Base-by-base conservation (phyloP, 2,797 vertebrate genomes). In the Leptoclinus maculatus region DNA sequence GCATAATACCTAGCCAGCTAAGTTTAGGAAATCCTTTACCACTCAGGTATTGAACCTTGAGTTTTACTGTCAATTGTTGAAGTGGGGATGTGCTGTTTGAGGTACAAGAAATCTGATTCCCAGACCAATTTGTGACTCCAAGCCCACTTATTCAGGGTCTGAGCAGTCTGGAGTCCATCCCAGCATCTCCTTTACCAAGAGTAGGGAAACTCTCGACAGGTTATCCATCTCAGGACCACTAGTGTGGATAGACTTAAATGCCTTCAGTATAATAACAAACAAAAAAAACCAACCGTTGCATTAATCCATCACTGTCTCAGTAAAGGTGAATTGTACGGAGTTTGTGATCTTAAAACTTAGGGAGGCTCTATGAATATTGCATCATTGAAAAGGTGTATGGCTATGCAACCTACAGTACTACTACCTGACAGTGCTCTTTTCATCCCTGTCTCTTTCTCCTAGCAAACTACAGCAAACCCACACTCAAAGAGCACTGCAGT, bases 381-480 rank as follows among this genome's bases (percentile, higher is more conserved):
- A 59, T 60, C 36, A 32, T 53, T n/a, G 16, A 34, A 68, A 60
- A 59, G 13, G 1, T 41, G 13, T 36, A 36, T 47, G 13, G 2
- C 25, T 21, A 34, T 41, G 6, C 1, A 25, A 41, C 56, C 3
- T 3, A 13, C n/a, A n/a, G 47, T 11, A n/a, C 47, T 11, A 23
- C 3, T 25, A 21, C 51, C 25, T 68, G 21, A 59, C 25, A 39
- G 11, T 63, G 16, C n/a, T 58, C 4, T 12, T 9, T 76, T 8
- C 60, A n/a, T 6, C 71, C 67, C 3, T 71, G 1, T 59, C 8
- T 63, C 27, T 39, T 17, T 70, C 21, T 36, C 66, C 10, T 19
- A 94, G 93, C 79, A 16, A 57, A 47, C 27, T 93, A 86, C 85
- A 89, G 64, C 6, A 66, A 34, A 36, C 93, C 91, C 4, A 7